Base-by-base conservation (phyloP, 1,140 invertebrate species). In the Chlorops oryzae region DNA sequence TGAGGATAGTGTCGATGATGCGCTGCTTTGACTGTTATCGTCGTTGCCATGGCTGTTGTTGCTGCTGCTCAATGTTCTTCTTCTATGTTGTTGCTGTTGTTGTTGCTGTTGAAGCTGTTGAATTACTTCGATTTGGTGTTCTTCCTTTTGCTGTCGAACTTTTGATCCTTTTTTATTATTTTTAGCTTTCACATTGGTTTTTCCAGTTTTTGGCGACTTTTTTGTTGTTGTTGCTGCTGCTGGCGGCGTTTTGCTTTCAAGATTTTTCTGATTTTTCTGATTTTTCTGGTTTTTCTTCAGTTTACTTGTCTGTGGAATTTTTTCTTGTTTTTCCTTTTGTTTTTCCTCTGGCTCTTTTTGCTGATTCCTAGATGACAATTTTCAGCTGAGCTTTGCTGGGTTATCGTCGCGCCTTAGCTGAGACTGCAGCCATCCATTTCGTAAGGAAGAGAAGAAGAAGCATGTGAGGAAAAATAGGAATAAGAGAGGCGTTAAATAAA, bases 361-460 rank as follows among this genome's bases (percentile, higher is more conserved):
- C 18, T 43, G 35, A 20, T 32, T 41, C 28, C 25, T 39, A 45
- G 56, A 34, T 47, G 55, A 63, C 49, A 59, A 70, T 60, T 71
- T 71, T 71, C 68, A 71, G 68, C 68, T 71, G 60, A 63, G 58
- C 67, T 71, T 71, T 40, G 59, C 59, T 54, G 67, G 59, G 59
- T 63, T 67, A 68, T 71, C 68, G 61, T 71, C 65, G 61, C 68
- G 68, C 57, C 68, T 69, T 68, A 66, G 63, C 55, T 69, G 68
- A 51, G 65, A 66, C 67, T 71, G 53, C 20, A 59, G 34, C n/a
- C n/a, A n/a, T n/a, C n/a, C n/a, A n/a, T 50, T 23, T 37, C 10
- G 2, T 7, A 42, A 13, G 24, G 22, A 47, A 3, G 20, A 17
- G 18, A 13, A 23, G 13, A 17, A 9, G 20, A 44, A 13, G 18